These are phyloP conservation scores for Lypha dubia DNA, from an alignment of 2,888 invertebrate species.

Conservation along the genomic window DNA sequence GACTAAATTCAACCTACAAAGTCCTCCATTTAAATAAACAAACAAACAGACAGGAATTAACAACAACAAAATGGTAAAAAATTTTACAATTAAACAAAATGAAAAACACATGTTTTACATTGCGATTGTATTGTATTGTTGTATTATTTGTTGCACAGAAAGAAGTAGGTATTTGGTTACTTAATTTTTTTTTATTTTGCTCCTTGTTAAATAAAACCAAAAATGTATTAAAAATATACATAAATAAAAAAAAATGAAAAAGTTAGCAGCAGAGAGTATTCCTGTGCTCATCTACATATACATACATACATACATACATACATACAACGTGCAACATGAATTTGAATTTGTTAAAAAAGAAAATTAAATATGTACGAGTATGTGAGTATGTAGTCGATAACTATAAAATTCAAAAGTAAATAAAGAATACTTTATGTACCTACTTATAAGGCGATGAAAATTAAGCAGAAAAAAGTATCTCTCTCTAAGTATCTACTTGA, in stretches of 20 bases:
- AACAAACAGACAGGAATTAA: constrained; percentile 48
- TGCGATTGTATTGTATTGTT: constrained; percentile 62
- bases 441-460: constrained; percentile 9
- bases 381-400: too few relatives aligned
- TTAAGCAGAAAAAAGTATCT: constrained; percentile 48
- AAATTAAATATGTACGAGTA: constrained; percentile 6
- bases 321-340: constrained; percentile 1
- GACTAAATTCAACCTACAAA: constrained; percentile 56
- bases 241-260: too few relatives aligned
- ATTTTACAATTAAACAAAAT: constrained; percentile 73
- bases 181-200: neutral
- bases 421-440: constrained; percentile 5
- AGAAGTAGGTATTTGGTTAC: too few relatives aligned
- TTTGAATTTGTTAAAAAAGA: constrained; percentile 49
- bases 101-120: constrained; percentile 74
- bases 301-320: constrained; percentile 16
- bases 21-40: constrained; percentile 65
- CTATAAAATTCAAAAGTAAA: constrained; percentile 14
- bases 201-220: constrained; percentile 32
- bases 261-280: constrained; percentile 25
- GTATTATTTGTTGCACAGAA: constrained; percentile 29
- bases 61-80: constrained; percentile 51
- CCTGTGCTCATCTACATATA: constrained; percentile 33
- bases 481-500: constrained; percentile 47
- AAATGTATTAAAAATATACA: neutral